Percentiles rank a stretch among this genome's conserved stretches.
Conservation (phyloP, 1,140 invertebrate species). For the Octopus sinensis region DNA sequence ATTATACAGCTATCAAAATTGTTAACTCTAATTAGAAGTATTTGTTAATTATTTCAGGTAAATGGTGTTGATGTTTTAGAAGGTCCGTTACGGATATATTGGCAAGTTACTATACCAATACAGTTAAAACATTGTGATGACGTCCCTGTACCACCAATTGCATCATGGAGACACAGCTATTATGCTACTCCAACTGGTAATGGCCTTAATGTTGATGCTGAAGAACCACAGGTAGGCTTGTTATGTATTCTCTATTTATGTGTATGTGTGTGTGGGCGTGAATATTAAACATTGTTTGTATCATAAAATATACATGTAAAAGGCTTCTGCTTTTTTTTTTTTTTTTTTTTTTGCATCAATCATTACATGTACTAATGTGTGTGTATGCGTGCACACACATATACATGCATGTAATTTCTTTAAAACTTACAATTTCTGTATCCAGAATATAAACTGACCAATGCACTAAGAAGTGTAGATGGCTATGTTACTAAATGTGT, state of each 20-base stretch:
- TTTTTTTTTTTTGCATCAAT: neutral
- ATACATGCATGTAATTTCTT: no score
- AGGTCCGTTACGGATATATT: conserved; percentile 77
- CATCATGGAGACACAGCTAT: conserved; percentile 42
- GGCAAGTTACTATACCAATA: conserved; percentile 80
- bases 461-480: no score
- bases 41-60: conserved; percentile 55
- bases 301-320: no score
- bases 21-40: no score
- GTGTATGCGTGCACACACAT: no score
- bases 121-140: conserved; percentile 85
- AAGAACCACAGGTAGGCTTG: neutral
- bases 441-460: no score
- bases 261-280: no score
- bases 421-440: no score
- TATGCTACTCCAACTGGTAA: conserved; percentile 9
- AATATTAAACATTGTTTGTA: no score
- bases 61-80: conserved; percentile 77
- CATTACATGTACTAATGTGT: no score
- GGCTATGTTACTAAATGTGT: no score
- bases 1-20: no score
- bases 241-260: neutral
- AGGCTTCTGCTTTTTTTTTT: neutral
- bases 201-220: neutral
- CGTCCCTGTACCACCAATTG: conserved; percentile 56